These are phyloP conservation scores for Leuciscus idus DNA, from an alignment of 2,113 vertebrate species.

Conservation along the genomic window DNA sequence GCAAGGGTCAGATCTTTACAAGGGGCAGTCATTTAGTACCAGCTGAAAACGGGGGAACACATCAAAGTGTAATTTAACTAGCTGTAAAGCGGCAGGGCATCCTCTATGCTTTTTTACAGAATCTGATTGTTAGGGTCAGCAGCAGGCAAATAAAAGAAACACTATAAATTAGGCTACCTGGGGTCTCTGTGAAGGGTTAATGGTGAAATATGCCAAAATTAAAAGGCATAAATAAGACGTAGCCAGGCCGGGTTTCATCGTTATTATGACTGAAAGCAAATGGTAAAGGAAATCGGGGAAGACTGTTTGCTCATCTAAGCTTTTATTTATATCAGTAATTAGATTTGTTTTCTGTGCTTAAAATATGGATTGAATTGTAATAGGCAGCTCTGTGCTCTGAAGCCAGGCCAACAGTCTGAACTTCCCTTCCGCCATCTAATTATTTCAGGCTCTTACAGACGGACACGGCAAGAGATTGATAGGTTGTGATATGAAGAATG, in stretches of 20 bases:
- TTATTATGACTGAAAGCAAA: conserved; percentile 43
- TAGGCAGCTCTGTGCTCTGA: conserved; percentile 48
- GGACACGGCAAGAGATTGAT: conserved; percentile 45
- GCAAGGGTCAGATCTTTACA: conserved; percentile 62
- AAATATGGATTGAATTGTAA: conserved; percentile 48
- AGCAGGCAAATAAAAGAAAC: conserved; percentile 73
- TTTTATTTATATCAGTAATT: conserved; percentile 62
- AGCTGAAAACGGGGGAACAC: conserved; percentile 67
- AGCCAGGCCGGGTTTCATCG: neutral
- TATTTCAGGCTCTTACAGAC: conserved; percentile 46
- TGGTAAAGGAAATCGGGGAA: conserved; percentile 31
- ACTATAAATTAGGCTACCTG: conserved; percentile 71
- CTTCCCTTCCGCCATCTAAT: conserved; percentile 44
- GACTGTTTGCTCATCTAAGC: conserved; percentile 46
- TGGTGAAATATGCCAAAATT: conserved; percentile 57
- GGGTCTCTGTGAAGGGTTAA: conserved; percentile 65
- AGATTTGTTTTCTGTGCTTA: conserved; percentile 60
- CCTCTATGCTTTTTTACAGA: conserved; percentile 69
- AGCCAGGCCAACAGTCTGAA: conserved; percentile 41
- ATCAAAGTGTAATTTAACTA: conserved; percentile 81
- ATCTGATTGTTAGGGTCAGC: conserved; percentile 71
- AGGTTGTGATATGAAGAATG: conserved; percentile 31
- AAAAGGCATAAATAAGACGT: conserved; percentile 49
- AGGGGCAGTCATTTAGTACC: conserved; percentile 67
- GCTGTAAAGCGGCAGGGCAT: conserved; percentile 75